Evolutionary conservation across 1,140 invertebrate species (phyloP), one percentile per base, ranked within the genome.

Genomic region (Aleiodes sp.): DNA sequence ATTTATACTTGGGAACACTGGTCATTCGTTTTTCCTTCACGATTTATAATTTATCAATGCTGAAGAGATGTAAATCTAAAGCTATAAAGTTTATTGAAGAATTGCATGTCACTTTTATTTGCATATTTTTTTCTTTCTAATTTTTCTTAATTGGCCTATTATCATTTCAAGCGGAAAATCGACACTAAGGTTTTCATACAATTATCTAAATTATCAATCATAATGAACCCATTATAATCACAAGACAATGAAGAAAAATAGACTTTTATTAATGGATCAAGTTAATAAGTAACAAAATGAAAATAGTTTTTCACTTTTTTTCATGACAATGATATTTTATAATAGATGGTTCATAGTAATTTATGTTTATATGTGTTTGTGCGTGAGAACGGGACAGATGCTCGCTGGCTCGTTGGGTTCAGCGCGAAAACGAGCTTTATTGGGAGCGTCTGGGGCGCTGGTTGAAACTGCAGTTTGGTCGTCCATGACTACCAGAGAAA

Each of bases 371-470:
- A 10, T 19, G 46, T 2, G 8, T 26, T 16, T 57, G 63, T 68
- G 61, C 63, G 69, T 59, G 63, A 39, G 14, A 71, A 31, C 59
- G 21, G 65, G 64, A 72, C 73, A 78, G 74, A 78, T 77, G 75
- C 64, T 64, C 64, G 43, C 19, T 26, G 61, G 63, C 29, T 67
- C 4, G 46, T 24, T 52, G 46, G 46, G 21, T 52, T 52, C 67
- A 70, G 73, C 70, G 69, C 74, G 31, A 57, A 61, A 28, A 61
- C 65, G 71, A 67, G 70, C 73, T 77, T 80, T 81, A 81, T 80
- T 77, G 79, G 79, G 76, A 79, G 76, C 78, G 76, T 79, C 78
- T 80, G 78, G 74, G 65, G 56, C 21, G 52, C 29, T n/a, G n/a
- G 61, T 46, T 66, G 29, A 31, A 65, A 65, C 29, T 80, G 77